Evolutionary conservation across 2,888 invertebrate genomes (phyloP), one percentile per base, ranked within the genome.

Genomic region (Pachydiplax longipennis): DNA sequence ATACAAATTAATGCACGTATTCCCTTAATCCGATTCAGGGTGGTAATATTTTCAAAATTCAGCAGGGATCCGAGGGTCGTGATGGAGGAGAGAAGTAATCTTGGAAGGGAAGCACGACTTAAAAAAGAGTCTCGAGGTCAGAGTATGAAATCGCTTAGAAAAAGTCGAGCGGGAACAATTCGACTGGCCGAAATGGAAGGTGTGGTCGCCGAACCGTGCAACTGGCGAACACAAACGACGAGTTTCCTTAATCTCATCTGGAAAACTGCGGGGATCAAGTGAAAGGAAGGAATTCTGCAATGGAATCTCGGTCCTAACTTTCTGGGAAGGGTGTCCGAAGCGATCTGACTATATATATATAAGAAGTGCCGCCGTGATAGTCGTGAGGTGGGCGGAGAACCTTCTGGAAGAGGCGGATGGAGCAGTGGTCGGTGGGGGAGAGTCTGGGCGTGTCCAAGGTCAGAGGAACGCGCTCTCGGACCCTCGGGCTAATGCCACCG

Each of bases 361-460:
- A 35, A 13, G 80, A 83, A 31, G 48, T 31, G 25, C 25, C 25
- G 25, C 15, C 15, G 53, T 44, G 65, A 25, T 25, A n/a, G 58
- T 10, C 18, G n/a, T 18, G 61, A n/a, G 18, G 61, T 61, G 61
- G n/a, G 73, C 25, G 65, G 65, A 31, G 53, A 53, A 53, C 53
- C 53, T 53, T 73, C 73, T 73, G 31, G 73, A 73, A 31, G 73
- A 73, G 73, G 73, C 12, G 3, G 65, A 65, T 65, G 61, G 61
- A 18, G 25, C 25, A 65, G n/a, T 65, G 73, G 73, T 25, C 73
- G 25, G 81, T 37, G 81, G 13, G 81, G 81, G 40, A 44, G 40
- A n/a, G 83, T 15, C 83, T 37, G 87, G 87, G 87, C 87, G 87
- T 87, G 87, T 35, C 87, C 87, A 87, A 87, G 87, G 87, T 87